phyloP scores from a whole-genome alignment of 2,113 vertebrate species.

The Crypturellus undulatus region DNA sequence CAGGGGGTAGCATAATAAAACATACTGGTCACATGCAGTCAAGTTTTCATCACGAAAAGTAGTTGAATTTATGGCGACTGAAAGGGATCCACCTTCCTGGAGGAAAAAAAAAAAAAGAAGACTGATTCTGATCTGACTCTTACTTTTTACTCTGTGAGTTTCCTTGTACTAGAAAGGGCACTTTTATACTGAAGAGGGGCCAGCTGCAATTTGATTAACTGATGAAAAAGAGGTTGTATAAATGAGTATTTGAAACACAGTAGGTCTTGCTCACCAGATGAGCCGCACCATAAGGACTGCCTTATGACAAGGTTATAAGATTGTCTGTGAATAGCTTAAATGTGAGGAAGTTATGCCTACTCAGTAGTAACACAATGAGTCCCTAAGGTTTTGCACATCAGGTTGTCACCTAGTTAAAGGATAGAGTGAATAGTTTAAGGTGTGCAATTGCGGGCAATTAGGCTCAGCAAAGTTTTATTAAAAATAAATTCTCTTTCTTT shows the following conservation, averaged over 20 bases:
- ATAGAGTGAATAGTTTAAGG: neutral
- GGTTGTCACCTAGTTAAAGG: neutral
- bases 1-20: neutral
- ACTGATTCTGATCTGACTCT: neutral
- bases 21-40: neutral
- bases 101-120: neutral
- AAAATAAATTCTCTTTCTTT: neutral
- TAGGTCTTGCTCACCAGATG: neutral
- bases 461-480: neutral
- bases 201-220: neutral
- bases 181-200: neutral
- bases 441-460: neutral
- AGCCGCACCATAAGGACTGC: neutral
- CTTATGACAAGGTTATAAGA: neutral
- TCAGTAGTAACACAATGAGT: neutral
- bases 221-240: neutral
- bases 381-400: neutral
- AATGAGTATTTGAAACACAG: neutral
- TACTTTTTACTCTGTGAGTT: neutral
- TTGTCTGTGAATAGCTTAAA: neutral
- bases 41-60: neutral
- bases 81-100: neutral
- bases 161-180: neutral
- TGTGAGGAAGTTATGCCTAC: neutral
- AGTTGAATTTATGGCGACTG: neutral